Evolutionary conservation across 2,113 vertebrate genomes (phyloP).

Genomic region (Taurulus bubalis): DNA sequence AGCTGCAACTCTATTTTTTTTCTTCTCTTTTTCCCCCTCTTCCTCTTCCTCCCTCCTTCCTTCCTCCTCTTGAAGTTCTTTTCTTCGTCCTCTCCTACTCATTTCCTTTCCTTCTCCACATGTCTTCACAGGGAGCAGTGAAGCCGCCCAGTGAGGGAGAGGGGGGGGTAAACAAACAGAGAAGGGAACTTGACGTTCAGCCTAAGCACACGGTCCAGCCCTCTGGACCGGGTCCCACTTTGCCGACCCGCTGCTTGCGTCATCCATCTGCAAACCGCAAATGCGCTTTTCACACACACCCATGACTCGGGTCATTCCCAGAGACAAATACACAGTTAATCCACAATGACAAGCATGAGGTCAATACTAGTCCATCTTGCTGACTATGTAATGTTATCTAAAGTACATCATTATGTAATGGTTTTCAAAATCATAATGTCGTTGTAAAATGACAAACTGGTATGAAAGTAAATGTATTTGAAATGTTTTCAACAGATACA

Average conservation of each 20-base stretch:
- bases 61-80: background rate
- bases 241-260: constrained; percentile 54
- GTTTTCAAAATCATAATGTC: background rate
- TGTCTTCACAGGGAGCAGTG: constrained; percentile 16
- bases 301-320: constrained; percentile 6
- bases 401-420: background rate
- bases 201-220: constrained; percentile 38
- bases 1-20: constrained; percentile 15
- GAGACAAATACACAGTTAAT: background rate
- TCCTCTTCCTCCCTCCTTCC: background rate
- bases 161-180: constrained; percentile 56
- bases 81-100: background rate
- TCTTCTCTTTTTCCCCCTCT: accelerated
- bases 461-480: background rate
- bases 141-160: constrained; percentile 16
- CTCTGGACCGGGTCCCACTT: constrained; percentile 59
- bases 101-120: background rate
- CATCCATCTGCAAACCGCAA: constrained; percentile 55
- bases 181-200: constrained; percentile 47
- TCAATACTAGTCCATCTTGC: background rate
- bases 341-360: background rate
- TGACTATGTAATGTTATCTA: background rate
- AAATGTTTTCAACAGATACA: background rate
- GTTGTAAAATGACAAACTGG: background rate
- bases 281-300: constrained; percentile 45